phyloP scores from a whole-genome alignment of 2,797 vertebrate genomes.

The Rhinatrema bivittatum region DNA sequence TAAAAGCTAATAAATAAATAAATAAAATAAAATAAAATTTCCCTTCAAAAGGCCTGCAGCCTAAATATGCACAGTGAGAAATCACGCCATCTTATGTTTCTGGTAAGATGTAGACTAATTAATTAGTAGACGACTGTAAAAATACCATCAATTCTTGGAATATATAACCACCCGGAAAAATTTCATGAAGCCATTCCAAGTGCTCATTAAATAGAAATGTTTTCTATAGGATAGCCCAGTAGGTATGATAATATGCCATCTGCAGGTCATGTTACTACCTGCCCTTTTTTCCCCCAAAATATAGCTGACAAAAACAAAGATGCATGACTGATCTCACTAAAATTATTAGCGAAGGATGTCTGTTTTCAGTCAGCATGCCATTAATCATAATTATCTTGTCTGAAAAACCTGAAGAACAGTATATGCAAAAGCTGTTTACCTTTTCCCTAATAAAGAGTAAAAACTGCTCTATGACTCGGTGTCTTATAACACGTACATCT shows the following conservation, averaged over 20 bases:
- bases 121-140: slow-evolving; percentile 25
- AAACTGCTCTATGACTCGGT: too few species aligned
- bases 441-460: too few species aligned
- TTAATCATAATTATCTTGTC: slow-evolving; percentile 16
- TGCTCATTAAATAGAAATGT: slow-evolving; percentile 32
- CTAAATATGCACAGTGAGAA: slow-evolving; percentile 3
- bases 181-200: slow-evolving; percentile 31
- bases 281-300: slow-evolving; percentile 23
- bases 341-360: slow-evolving; percentile 13
- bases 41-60: slow-evolving; percentile 1
- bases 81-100: neutral
- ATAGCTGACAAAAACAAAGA: slow-evolving; percentile 33
- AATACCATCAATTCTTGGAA: slow-evolving; percentile 16
- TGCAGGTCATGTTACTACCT: slow-evolving; percentile 43
- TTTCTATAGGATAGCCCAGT: slow-evolving; percentile 37
- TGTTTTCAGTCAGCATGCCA: slow-evolving; percentile 19
- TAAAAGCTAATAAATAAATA: too few species aligned
- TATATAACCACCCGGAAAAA: slow-evolving; percentile 5
- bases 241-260: slow-evolving; percentile 32
- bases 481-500: too few species aligned
- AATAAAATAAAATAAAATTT: too few species aligned
- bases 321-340: slow-evolving; percentile 14
- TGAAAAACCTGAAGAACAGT: slow-evolving; percentile 36
- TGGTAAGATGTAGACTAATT: slow-evolving; percentile 17
- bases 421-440: too few species aligned